Base-by-base conservation (phyloP, 2,113 vertebrate species). In the Gallinago jamesoni region DNA sequence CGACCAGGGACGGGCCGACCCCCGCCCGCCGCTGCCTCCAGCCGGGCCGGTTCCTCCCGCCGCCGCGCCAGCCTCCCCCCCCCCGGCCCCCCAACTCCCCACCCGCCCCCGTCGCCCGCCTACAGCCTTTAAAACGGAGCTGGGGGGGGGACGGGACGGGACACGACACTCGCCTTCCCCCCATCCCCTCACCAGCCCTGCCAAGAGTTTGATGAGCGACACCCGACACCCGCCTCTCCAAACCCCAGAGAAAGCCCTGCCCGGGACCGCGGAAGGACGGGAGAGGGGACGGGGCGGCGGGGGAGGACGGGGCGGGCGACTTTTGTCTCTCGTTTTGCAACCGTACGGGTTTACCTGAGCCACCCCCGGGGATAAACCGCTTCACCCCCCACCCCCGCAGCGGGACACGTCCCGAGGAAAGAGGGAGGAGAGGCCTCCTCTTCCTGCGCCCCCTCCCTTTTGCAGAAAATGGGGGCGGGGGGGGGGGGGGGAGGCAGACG, bases 211-310 rank as follows among this genome's bases (percentile, higher is more conserved):
- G 87, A 63, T 15, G 84, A 87, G 89, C 70, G 93, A 96, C 89
- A 96, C 75, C 86, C 90, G 95, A 95, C 85, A 93, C 93, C 94
- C 81, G 76, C 90, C 73, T 59, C 78, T 69, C 85, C 85, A 41
- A 86, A 95, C 50, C 63, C 75, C 72, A 6, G 25, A 67, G 72
- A 84, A 94, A 93, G 70, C 90, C 67, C 63, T n/a, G 91, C 66
- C 60, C 52, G 31, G 75, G 72, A 87, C 76, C 45, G 79, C 82
- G 70, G 89, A 52, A 80, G 82, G 57, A 55, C 57, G 24, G 56
- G 2, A 31, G 20, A 0, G 30, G 28, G 39, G 18, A 30, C 33
- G 37, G 48, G 33, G 23, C 10, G 13, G 10, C 2, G 30, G 7
- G 13, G 33, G 55, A 27, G 3, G 23, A 15, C 13, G 41, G 41